phyloP scores from a whole-genome alignment of 2,888 invertebrate genomes.

The Heteromyza rotundicornis region DNA sequence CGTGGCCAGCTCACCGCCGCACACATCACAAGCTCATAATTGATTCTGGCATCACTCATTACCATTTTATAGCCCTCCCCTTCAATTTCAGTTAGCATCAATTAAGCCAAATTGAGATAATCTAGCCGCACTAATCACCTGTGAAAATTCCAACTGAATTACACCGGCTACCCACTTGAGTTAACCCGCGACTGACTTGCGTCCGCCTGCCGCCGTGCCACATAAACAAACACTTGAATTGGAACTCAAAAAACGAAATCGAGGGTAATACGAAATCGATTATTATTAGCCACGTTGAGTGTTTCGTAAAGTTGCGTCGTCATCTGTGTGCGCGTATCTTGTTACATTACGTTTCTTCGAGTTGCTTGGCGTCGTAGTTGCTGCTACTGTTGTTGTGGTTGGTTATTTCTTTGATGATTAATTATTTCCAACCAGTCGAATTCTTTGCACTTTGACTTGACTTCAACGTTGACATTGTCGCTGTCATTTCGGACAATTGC shows the following conservation, averaged over 20 bases:
- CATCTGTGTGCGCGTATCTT: neutral
- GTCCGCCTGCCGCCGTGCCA: no score
- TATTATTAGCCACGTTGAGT: constrained; percentile 3
- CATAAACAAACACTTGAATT: neutral
- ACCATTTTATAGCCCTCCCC: no score
- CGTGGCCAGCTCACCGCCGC: no score
- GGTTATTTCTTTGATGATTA: constrained; percentile 29
- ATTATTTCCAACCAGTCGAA: constrained; percentile 38
- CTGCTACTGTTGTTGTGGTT: constrained; percentile 9
- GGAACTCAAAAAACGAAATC: neutral
- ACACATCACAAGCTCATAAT: no score
- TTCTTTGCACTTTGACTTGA: constrained; percentile 50
- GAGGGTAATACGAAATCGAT: neutral
- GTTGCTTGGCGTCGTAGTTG: neutral
- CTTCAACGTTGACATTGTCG: constrained; percentile 29
- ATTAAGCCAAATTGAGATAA: no score
- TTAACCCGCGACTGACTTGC: neutral
- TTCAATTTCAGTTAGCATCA: no score
- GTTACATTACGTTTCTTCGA: no score
- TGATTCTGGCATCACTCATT: no score
- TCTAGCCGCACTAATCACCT: constrained; percentile 5
- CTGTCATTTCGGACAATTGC: constrained; percentile 29
- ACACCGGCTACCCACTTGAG: constrained; percentile 1
- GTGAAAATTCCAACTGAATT: constrained; percentile 2
- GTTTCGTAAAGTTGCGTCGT: constrained; percentile 5